Base-by-base conservation (phyloP, 2,113 vertebrate species). In the Leucosticte australis region DNA sequence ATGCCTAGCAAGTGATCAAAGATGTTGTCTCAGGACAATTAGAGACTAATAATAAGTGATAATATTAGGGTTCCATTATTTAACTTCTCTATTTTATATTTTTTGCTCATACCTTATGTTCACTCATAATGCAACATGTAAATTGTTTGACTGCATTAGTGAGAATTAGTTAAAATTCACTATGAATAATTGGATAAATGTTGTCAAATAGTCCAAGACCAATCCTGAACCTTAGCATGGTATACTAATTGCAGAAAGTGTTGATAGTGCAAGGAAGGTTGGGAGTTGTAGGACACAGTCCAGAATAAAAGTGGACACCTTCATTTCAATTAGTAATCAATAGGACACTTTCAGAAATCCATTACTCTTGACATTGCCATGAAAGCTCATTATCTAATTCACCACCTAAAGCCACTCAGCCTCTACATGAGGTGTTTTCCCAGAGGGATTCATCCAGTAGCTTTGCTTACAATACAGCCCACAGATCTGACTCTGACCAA, bases 121-220 rank as follows among this genome's bases (percentile, higher is more conserved):
- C 18, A 68, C 0, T 0, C 30, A 78, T 28, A 65, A 28, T 33
- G 19, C 18, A 75, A 35, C 6, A 60, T 0, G 0, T 9, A 67
- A 88, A 28, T 53, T 87, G 2, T 64, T 90, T 71, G 20, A 44
- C 60, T 67, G n/a, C 4, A 21, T 6, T 46, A 59, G 20, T 47
- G 28, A 67, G 24, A 85, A 80, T 50, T 80, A 88, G 88, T 83
- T 63, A 59, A 47, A 85, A 69, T 74, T 83, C 3, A 31, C 53
- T 49, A 39, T 42, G 31, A 31, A 69, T 87, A 79, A 71, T 42
- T 57, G 27, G 26, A 64, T 53, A 35, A 60, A 64, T 53, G 23
- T 62, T 64, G 41, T 47, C 27, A 77, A 73, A 83, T 41, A 91
- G 20, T 9, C 0, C 4, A 92, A 74, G 56, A 85, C 11, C 24